Base-by-base conservation (phyloP, 2,797 vertebrate species). In the Bradypodion pumilum region DNA sequence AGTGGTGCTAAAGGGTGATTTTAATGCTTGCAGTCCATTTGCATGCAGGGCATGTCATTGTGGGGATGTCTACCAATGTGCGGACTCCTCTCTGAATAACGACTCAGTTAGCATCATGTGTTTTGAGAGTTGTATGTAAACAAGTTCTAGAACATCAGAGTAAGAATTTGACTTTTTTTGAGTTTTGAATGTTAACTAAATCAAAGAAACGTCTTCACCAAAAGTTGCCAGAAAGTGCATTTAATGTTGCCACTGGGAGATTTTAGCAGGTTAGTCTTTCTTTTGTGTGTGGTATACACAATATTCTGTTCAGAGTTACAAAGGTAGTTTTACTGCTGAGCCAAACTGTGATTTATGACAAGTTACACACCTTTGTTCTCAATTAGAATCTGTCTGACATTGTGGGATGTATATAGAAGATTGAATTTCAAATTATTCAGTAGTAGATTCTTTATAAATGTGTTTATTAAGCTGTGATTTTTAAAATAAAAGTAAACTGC, bases 341-440 rank as follows among this genome's bases (percentile, higher is more conserved):
- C 2, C 49, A 69, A 82, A 75, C 44, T 69, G 42, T 91, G 87
- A 89, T 88, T 91, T 86, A 86, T 80, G 7, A 25, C 52, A 83
- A 85, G n/a, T 87, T 90, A 84, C 87, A 86, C 23, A 84, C 52
- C 23, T 87, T 86, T 74, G 27, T 81, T 78, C 63, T 85, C 78
- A 70, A 76, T 83, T 73, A 84, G 37, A 82, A 88, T 89, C 88
- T 5, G 44, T 44, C 27, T 59, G 86, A 0, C 35, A 70, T 74
- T 76, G 15, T 78, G 66, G 87, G 83, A 76, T 63, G 1, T 78
- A 80, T 85, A 86, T 89, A 83, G 27, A 52, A 87, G 27, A 81
- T 0, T 85, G 86, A 7, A 73, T 73, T 27, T 1, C 2, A 42
- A 88, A 85, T 56, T 79, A 75, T 83, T 77, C 52, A 49, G 35